Base-by-base conservation (phyloP, 1,140 invertebrate species). In the Spodoptera frugiperda region DNA sequence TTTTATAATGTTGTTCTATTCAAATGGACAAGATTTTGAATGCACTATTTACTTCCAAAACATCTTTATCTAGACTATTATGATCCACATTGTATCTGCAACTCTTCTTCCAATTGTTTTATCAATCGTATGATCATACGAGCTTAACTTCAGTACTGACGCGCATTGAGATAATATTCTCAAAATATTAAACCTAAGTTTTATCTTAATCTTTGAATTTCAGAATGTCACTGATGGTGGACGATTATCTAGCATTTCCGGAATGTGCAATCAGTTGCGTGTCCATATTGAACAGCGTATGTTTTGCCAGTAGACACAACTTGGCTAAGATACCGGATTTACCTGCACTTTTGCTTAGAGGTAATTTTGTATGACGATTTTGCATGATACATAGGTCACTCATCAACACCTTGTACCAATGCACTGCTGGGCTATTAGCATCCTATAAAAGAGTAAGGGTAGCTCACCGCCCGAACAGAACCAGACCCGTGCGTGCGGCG, bases 241-340 rank as follows among this genome's bases (percentile, higher is more conserved):
- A 95, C 30, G 95, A 96, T 83, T 96, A 93, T 81, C 84, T 94
- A 3, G 94, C 95, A 82, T 96, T 96, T 90, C 95, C 96, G 1
- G 96, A 96, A 84, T 96, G 95, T 59, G 95, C 95, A 1, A 94
- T 96, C 59, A 95, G 96, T 51, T 95, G 95, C 80, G 86, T 96
- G 46, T 94, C 94, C 6, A 94, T 96, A 76, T 80, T 96, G 49
- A 96, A 96, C 89, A 94, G 95, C 70, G 82, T 96, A 9, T 94
- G 93, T 55, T 94, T 89, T 30, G 88, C 87, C 17, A 88, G 95
- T 75, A 91, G 96, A 53, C 94, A 95, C 49, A 89, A 91, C 55
- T 84, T 96, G 11, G 94, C 95, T 4, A 94, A 92, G 81, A 88
- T 95, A 74, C 68, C 87, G 17, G 94, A 95, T 75, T 82, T 96